Evolutionary conservation across 2,797 vertebrate genomes (phyloP).

Genomic region (Phrynocephalus forsythii): DNA sequence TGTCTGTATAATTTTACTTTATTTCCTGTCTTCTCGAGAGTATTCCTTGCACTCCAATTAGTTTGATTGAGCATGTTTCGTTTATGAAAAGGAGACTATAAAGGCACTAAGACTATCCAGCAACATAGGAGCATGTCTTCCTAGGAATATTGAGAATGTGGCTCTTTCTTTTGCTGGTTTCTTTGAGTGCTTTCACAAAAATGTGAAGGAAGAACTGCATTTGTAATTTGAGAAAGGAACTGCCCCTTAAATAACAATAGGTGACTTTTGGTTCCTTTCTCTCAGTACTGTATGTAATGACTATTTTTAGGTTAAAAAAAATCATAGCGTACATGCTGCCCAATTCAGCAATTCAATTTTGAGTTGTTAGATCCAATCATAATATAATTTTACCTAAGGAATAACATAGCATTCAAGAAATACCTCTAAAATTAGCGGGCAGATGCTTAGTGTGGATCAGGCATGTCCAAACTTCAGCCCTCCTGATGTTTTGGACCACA

Average conservation of each 20-base stretch:
- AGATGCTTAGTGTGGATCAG: constrained; percentile 25
- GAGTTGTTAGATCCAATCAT: constrained; percentile 47
- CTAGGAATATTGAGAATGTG: neutral
- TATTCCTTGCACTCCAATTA: neutral
- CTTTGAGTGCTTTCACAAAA: neutral
- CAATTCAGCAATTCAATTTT: no score
- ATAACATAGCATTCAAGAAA: constrained; percentile 22
- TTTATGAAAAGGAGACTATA: constrained; percentile 22
- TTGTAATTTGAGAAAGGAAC: neutral
- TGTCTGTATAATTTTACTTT: neutral
- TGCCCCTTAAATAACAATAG: constrained; percentile 12
- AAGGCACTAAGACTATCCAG: neutral
- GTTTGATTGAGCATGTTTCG: neutral
- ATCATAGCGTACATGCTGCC: neutral
- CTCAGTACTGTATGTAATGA: neutral
- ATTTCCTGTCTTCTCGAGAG: no score
- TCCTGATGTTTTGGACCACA: no score
- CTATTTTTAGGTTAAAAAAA: no score
- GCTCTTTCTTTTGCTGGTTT: neutral
- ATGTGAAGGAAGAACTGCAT: neutral
- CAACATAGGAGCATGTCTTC: neutral
- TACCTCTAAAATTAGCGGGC: constrained; percentile 34
- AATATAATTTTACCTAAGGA: constrained; percentile 49
- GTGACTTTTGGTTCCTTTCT: neutral
- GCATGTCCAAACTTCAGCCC: no score